These are phyloP conservation scores for Oreohelix idahoensis DNA, from an alignment of 1,140 invertebrate species.

Conservation along the genomic window DNA sequence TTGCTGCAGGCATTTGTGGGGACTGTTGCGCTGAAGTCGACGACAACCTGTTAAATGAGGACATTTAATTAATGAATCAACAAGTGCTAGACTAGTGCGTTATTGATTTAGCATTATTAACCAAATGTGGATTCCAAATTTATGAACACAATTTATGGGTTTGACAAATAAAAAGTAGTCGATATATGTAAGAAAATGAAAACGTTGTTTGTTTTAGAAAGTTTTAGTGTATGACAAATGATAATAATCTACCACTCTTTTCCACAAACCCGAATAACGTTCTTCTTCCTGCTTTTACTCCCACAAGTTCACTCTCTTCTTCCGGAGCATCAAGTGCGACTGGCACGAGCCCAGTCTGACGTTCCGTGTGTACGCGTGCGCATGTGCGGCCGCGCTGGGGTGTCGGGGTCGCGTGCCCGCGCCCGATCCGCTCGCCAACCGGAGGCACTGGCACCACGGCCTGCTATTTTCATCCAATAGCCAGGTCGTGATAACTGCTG, in stretches of 20 bases:
- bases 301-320: conserved; percentile 1
- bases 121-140: not conserved
- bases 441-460: not conserved
- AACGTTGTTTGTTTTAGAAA: not conserved
- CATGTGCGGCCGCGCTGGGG: not conserved
- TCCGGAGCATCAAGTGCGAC: conserved; percentile 32
- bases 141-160: no score
- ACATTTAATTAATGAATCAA: not conserved
- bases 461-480: not conserved
- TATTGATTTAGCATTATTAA: not conserved
- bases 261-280: not conserved
- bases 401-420: conserved; percentile 32
- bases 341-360: conserved; percentile 26
- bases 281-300: not conserved
- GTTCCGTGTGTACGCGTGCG: not conserved
- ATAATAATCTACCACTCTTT: not conserved
- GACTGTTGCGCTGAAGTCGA: not conserved
- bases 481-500: not conserved
- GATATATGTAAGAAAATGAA: not conserved
- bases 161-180: no score
- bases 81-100: not conserved
- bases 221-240: not conserved
- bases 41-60: conserved; percentile 1
- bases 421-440: conserved; percentile 5
- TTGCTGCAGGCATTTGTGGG: conserved; percentile 9